These are phyloP conservation scores for Scolopax rusticola DNA, from an alignment of 2,797 vertebrate genomes.

Conservation along the genomic window DNA sequence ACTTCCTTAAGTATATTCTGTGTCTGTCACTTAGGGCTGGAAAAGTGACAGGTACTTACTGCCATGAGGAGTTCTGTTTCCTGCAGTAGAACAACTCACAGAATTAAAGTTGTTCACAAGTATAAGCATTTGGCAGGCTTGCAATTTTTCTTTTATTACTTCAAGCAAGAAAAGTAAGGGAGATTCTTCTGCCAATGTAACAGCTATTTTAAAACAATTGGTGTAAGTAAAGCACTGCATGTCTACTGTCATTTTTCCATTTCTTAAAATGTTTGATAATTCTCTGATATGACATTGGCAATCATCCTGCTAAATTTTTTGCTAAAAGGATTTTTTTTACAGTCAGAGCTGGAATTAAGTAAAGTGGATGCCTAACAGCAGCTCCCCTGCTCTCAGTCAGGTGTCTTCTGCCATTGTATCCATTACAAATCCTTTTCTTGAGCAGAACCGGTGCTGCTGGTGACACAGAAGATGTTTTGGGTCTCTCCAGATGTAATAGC, in stretches of 20 bases:
- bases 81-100: background rate
- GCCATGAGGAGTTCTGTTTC: background rate
- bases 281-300: background rate
- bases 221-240: background rate
- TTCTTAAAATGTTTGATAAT: background rate
- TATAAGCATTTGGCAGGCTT: background rate
- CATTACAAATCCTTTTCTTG: background rate
- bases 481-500: background rate
- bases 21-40: background rate
- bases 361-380: background rate
- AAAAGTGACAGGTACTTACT: slow-evolving; percentile 25
- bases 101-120: slow-evolving; percentile 15
- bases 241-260: background rate
- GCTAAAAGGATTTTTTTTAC: background rate
- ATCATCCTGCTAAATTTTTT: background rate
- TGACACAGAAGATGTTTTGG: background rate
- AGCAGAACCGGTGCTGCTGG: background rate
- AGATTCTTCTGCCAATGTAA: background rate
- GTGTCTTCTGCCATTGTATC: background rate
- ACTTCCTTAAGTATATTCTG: background rate
- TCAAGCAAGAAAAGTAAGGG: background rate
- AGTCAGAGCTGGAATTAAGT: background rate
- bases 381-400: background rate
- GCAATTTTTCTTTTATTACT: background rate
- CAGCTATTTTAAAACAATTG: background rate